phyloP scores from a whole-genome alignment of 2,797 vertebrate species.

The Tragelaphus eurycerus region DNA sequence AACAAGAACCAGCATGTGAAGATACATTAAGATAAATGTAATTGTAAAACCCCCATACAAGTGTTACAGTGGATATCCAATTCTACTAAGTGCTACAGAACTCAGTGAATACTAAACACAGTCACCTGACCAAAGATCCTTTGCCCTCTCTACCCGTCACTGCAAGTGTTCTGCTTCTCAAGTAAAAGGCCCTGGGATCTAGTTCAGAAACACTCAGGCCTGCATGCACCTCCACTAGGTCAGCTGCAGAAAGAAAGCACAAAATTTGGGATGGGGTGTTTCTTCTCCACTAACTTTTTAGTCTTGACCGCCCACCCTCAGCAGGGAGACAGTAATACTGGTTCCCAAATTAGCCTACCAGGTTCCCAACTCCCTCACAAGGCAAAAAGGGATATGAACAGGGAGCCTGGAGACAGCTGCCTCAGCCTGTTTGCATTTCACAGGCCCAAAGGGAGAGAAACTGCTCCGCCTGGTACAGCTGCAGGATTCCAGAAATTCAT shows the following conservation, averaged over 20 bases:
- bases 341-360: neutral
- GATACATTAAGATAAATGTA: neutral
- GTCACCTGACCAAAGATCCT: neutral
- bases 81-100: neutral
- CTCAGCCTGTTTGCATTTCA: neutral
- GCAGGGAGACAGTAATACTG: neutral
- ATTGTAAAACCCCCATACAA: neutral
- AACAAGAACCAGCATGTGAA: constrained; percentile 17
- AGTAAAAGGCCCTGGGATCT: neutral
- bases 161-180: neutral
- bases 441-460: neutral
- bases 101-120: neutral
- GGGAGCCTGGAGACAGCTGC: neutral
- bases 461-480: neutral
- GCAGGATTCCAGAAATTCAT: neutral
- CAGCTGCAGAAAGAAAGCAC: neutral
- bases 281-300: neutral
- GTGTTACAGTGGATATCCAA: neutral
- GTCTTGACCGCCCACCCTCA: neutral
- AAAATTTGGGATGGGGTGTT: neutral
- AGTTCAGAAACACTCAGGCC: neutral
- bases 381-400: neutral
- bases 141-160: neutral
- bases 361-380: neutral
- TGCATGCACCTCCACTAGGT: neutral